Evolutionary conservation across 2,888 invertebrate genomes (phyloP).

Genomic region (Ennomos erosarius): DNA sequence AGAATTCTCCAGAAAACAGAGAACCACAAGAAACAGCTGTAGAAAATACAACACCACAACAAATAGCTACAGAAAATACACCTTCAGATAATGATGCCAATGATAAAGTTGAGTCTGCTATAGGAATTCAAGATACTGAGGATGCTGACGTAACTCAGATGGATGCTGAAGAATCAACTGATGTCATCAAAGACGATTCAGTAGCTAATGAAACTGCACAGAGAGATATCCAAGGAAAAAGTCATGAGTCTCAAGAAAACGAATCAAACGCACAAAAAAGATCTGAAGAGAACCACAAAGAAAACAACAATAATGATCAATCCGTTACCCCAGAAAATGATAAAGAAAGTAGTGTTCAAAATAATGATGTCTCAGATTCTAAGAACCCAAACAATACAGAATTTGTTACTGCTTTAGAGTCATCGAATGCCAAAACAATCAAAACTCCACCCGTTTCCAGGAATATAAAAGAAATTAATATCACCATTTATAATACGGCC

Average conservation of each 20-base stretch:
- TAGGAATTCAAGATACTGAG: conserved; percentile 29
- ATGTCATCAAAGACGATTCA: not conserved
- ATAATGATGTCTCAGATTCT: conserved; percentile 17
- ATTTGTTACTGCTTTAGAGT: conserved; percentile 9
- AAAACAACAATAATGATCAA: conserved; percentile 6
- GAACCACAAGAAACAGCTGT: not conserved
- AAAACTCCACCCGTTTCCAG: conserved; percentile 7
- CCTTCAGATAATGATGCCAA: conserved; percentile 28
- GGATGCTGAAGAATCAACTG: not conserved
- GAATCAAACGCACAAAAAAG: not conserved
- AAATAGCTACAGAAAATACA: not conserved
- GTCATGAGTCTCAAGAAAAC: not conserved
- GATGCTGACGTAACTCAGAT: conserved; percentile 9
- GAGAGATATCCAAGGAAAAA: conserved; percentile 7
- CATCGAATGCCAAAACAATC: not conserved
- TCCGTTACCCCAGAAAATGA: conserved; percentile 2
- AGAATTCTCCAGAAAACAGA: conserved; percentile 40
- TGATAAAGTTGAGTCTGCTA: conserved; percentile 30
- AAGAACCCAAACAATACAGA: not conserved
- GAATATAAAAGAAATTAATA: conserved; percentile 19
- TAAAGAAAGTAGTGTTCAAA: conserved; percentile 10
- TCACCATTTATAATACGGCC: conserved; percentile 9
- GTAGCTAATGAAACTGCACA: conserved; percentile 9
- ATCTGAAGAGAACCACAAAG: not conserved
- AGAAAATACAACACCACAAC: conserved; percentile 5